phyloP scores from a whole-genome alignment of 1,140 invertebrate species.

The Amyelois transitella region DNA sequence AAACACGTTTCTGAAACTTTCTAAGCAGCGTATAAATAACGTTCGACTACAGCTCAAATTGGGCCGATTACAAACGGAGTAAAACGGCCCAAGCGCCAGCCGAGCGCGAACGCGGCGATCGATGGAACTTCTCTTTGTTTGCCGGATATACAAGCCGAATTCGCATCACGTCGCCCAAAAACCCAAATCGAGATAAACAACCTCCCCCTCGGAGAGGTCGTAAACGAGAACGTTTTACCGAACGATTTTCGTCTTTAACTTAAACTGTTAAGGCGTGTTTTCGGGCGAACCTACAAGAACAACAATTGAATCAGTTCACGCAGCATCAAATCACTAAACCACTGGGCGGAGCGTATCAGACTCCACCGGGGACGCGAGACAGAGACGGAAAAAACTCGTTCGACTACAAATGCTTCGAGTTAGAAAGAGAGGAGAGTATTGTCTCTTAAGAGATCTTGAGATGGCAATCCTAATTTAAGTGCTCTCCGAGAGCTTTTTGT shows the following conservation, averaged over 20 bases:
- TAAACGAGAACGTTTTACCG: constrained; percentile 61
- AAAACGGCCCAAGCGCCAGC: constrained; percentile 46
- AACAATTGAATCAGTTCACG: constrained; percentile 75
- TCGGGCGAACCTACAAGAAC: constrained; percentile 36
- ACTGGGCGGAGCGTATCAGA: constrained; percentile 69
- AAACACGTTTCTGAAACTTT: constrained; percentile 61
- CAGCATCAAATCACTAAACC: constrained; percentile 75
- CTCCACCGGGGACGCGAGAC: constrained; percentile 57
- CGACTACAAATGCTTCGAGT: constrained; percentile 20
- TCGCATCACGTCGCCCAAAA: constrained; percentile 70
- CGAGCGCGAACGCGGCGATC: constrained; percentile 53
- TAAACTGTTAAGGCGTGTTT: constrained; percentile 56
- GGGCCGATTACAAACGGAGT: constrained; percentile 26
- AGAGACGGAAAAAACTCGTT: constrained; percentile 49
- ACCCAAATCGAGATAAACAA: constrained; percentile 71
- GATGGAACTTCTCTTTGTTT: constrained; percentile 65
- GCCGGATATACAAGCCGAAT: constrained; percentile 68
- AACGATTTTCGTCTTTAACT: constrained; percentile 66
- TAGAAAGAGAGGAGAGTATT: constrained; percentile 45
- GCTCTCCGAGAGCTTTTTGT: constrained; percentile 63
- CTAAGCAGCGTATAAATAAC: constrained; percentile 67
- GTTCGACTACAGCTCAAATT: constrained; percentile 62
- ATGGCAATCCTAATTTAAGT: constrained; percentile 53
- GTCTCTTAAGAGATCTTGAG: constrained; percentile 48
- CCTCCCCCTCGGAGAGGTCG: constrained; percentile 60